Base-by-base conservation (phyloP, 2,888 invertebrate genomes). In the Tribolium freemani region DNA sequence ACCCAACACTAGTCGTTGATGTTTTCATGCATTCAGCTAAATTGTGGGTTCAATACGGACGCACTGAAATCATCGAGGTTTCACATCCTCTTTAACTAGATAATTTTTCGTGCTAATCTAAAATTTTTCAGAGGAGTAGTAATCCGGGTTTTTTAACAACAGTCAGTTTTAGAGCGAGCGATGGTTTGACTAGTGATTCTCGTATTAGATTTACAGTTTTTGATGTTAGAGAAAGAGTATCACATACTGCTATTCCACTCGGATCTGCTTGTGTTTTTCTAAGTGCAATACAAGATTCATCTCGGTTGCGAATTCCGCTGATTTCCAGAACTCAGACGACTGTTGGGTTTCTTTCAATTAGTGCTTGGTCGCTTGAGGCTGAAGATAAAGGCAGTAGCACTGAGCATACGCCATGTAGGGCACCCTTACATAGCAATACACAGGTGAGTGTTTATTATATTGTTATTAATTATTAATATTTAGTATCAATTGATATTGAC, bases 61-160 rank as follows among this genome's bases (percentile, higher is more conserved):
- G 93, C 75, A 97, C 97, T 0, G 98, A 98, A 88, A 91, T 96
- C 54, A 90, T 96, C 44, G 95, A 96, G 88, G 96, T 95, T 83
- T 50, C 3, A 45, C 8, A 31, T 56, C 21, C n/a, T n/a, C 6
- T 21, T 53, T 13, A 20, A 54, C 20, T 1, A 8, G 11, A 48
- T 57, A 11, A 10, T 10, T 10, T n/a, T 30, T 10, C n/a, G 10
- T 5, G 6, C 10, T 38, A 31, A 57, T 20, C 11, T 11, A 8
- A 48, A 48, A 10, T 11, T 56, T 77, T 76, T 84, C 85, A 95
- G 94, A 90, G 90, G 78, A 93, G 93, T 84, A 94, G 93, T 81
- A 95, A 95, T 86, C 97, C 97, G 0, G 91, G 92, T 78, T 98
- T 97, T 86, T 88, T 96, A 48, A 95, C 93, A 81, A 97, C 97